Evolutionary conservation across 2,888 invertebrate species (phyloP), one percentile per base, ranked within the genome.

Genomic region (Prenolepis imparis): DNA sequence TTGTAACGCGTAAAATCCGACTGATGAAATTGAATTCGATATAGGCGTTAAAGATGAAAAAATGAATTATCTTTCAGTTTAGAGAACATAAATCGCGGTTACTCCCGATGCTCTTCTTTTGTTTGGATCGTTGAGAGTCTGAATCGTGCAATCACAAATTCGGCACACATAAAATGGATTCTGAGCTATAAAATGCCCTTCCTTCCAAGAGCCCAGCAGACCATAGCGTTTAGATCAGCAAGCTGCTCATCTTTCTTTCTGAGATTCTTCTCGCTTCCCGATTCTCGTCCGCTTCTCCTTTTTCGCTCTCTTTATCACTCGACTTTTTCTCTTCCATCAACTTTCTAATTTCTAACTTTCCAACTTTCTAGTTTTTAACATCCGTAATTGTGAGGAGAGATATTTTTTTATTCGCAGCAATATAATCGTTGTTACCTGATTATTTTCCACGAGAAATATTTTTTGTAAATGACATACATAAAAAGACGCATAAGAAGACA

Each of bases 91-190:
- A 82, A 84, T 78, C n/a, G 59, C 2, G n/a, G 82, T 74, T 52
- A 48, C 6, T 59, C 18, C n/a, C 6, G 39, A 3, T 57, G 81
- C 57, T 82, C 63, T 67, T 70, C 87, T 84, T 89, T 91, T 89
- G 88, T 90, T 84, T 83, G 90, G 75, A 87, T 75, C 87, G 86
- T 85, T 74, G 75, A 86, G 86, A 87, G 82, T 86, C 75, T n/a
- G 74, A 90, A 90, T 91, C 92, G 90, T 92, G 90, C 92, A 92
- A 92, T 93, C 89, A 90, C 90, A 87, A 91, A 92, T 92, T 90
- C 90, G 86, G 84, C 83, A 83, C 87, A 87, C 91, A 91, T 93
- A 93, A 93, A 93, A 91, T 86, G 90, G 91, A 93, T 93, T 93
- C 91, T 86, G 88, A 91, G 85, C 91, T 90, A 92, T 93, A 92